Evolutionary conservation across 2,797 vertebrate genomes (phyloP), one percentile per base, ranked within the genome.

Genomic region (Catostomus latipinnis): DNA sequence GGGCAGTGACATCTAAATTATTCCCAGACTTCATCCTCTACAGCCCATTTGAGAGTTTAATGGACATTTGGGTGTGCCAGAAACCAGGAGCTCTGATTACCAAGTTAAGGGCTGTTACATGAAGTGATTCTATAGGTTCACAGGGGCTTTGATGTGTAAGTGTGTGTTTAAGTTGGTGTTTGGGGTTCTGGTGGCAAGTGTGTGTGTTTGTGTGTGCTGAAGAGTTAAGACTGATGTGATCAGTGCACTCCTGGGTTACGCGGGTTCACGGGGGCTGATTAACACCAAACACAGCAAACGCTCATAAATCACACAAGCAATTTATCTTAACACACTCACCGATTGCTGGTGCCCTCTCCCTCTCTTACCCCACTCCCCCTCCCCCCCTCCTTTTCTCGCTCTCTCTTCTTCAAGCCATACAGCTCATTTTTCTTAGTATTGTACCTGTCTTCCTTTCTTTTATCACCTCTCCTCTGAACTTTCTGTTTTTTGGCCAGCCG

Each of bases 261-360:
- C 76, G 85, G 93, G 93, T 94, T 93, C 93, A 93, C 89, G 87
- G 66, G 34, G 89, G 90, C 92, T 93, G 92, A 94, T 94, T 93
- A 93, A 93, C 92, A 90, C 81, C 87, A 89, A 90, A 91, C 86
- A 85, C 86, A 87, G 67, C 88, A 70, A 82, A 82, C 16, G 86
- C 90, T 92, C 88, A 83, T 93, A 92, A 87, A 93, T 94, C 92
- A 93, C 89, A 90, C 63, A 56, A 62, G 62, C 62, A 71, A 81
- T 81, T 81, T 52, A 81, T 72, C 74, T 65, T 79, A 63, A 76
- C 61, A 81, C 81, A 78, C 82, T 89, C 69, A 78, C 81, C 85
- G 82, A 78, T 49, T 12, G 57, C 76, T 48, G 76, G 45, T 43
- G 89, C 90, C 91, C 89, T 34, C 70, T 87, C 90, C 89, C 86